Base-by-base conservation (phyloP, 2,797 vertebrate species). In the Nyctibius grandis region DNA sequence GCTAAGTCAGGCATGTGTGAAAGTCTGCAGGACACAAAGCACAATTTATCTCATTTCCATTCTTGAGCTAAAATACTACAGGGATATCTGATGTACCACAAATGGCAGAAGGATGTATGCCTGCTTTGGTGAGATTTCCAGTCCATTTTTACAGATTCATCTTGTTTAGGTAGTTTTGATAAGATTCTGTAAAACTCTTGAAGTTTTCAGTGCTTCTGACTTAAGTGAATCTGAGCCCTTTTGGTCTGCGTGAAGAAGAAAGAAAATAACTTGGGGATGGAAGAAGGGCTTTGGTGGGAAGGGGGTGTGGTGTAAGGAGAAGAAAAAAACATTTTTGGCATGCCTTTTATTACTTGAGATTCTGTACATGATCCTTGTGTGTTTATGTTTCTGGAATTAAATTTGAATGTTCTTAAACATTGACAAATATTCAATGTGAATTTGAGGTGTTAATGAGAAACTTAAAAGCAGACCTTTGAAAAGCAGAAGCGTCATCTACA, bases 1-100 rank as follows among this genome's bases (percentile, higher is more conserved):
- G 20, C 6, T 40, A 57, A 68, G 23, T 15, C 42, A 38, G 36
- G 21, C 29, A 36, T 0, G 0, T 22, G 18, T 38, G 13, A 15
- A 53, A 9, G 6, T 22, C 31, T 86, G 22, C n/a, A 60, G 42
- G 47, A 34, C 13, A 33, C 0, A 2, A 44, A 82, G 14, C 9
- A 50, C 19, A 40, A 9, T 40, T 86, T 59, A 20, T 50, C 17
- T 72, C 4, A 26, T 91, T 89, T 81, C 34, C 2, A 9, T 64
- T 72, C 25, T 34, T 82, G 36, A 44, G 48, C 22, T 83, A 64
- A 85, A 85, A 75, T 42, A 23, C 18, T 29, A 4, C 22, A 72
- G 19, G 36, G 56, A n/a, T 64, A 72, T 33, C 28, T 51, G 20
- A 29, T 51, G 14, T 51, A 21, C 18, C 2, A 6, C 31, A 40